A percentile compares a stretch with the other conserved stretches of the same genome.
Conservation (phyloP, 2,113 vertebrate genomes). For the Osmerus mordax region DNA sequence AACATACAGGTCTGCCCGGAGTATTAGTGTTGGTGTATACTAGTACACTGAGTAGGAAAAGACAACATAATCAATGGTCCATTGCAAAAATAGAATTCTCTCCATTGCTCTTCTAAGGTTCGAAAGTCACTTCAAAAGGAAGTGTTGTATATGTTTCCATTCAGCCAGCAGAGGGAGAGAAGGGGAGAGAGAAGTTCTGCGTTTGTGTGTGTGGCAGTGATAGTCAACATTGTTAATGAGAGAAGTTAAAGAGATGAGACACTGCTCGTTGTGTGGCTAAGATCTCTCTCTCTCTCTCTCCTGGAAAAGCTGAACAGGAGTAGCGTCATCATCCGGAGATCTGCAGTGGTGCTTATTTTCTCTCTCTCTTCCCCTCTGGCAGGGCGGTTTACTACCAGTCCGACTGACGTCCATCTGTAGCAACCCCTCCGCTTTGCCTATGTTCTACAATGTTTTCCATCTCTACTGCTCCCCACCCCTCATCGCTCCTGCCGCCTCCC, state of each 20-base stretch:
- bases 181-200: background rate
- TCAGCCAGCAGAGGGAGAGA: slow-evolving; percentile 35
- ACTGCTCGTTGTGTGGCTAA: background rate
- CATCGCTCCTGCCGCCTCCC: background rate
- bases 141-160: slow-evolving; percentile 9
- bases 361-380: background rate
- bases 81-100: slow-evolving; percentile 37
- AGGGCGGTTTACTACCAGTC: slow-evolving; percentile 7
- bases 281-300: background rate
- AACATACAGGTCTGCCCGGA: slow-evolving; percentile 43
- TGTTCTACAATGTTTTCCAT: background rate
- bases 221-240: background rate
- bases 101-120: slow-evolving; percentile 1
- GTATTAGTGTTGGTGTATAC: slow-evolving; percentile 61
- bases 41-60: slow-evolving; percentile 10
- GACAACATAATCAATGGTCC: slow-evolving; percentile 31
- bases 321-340: background rate
- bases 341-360: background rate
- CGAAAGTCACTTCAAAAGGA: slow-evolving; percentile 9
- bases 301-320: background rate
- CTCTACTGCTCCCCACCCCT: background rate
- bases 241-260: background rate
- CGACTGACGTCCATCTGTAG: background rate
- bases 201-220: background rate
- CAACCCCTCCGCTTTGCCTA: background rate